A percentile compares a stretch with the other conserved stretches of the same genome.
phyloP scores from a whole-genome alignment of 2,888 invertebrate genomes.

The Bedellia somnulentella region DNA sequence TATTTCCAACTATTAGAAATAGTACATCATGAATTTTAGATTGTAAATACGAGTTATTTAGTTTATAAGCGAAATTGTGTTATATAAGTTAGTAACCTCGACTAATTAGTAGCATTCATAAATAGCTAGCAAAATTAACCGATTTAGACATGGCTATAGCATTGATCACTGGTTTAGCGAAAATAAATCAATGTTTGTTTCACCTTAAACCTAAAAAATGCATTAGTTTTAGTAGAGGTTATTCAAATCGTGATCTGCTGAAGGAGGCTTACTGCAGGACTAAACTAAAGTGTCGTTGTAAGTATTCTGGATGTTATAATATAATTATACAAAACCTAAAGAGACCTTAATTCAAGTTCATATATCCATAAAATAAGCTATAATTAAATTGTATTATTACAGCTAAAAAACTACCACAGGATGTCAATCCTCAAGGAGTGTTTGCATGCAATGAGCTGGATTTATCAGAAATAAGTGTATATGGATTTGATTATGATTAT shows the following conservation, averaged over 20 bases:
- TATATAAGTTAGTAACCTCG: no score
- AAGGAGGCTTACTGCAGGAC: constrained; percentile 67
- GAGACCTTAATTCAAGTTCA: no score
- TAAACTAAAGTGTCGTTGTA: constrained; percentile 73
- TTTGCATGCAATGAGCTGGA: constrained; percentile 97
- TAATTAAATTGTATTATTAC: no score
- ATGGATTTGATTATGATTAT: constrained; percentile 99
- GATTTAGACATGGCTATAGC: constrained; percentile 18
- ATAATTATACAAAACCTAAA: no score
- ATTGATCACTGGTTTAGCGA: constrained; percentile 19
- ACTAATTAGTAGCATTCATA: no score
- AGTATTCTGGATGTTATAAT: no score
- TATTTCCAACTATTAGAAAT: no score
- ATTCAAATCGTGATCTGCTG: constrained; percentile 42
- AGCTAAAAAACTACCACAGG: constrained; percentile 86
- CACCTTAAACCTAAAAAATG: constrained; percentile 17
- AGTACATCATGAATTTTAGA: no score
- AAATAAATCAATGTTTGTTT: constrained; percentile 20
- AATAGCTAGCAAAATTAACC: no score
- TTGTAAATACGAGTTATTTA: no score
- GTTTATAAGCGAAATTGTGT: no score
- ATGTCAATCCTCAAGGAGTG: constrained; percentile 85
- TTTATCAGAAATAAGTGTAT: constrained; percentile 87
- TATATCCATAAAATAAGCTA: no score
- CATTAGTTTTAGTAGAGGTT: constrained; percentile 18